Evolutionary conservation across 2,113 vertebrate species (phyloP), one percentile per base, ranked within the genome.

Genomic region (Herpetotheres cachinnans): DNA sequence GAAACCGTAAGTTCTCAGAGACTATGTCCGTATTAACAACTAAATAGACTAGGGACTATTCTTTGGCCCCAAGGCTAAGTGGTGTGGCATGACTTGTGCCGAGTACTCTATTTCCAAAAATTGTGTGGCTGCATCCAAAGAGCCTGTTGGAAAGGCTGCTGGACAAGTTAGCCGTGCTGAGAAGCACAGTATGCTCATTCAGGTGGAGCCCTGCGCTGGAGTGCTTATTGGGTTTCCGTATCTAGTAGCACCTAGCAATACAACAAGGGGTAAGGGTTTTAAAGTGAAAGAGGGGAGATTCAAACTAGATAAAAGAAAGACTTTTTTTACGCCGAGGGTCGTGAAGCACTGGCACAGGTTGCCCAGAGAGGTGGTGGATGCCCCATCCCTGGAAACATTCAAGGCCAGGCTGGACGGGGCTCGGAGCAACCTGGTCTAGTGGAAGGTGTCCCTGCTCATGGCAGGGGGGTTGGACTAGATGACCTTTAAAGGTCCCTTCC

Each of bases 191-290:
- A 8, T 12, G 36, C 27, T 78, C 32, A 14, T 21, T 50, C 44
- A 38, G 47, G 42, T 70, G 65, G 55, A 52, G 27, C 27, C 29
- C 49, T 47, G 38, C 40, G 3, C 65, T 30, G 52, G 66, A 29
- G 44, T 11, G 26, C 10, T 24, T 10, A 16, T 4, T 11, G 72
- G 25, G n/a, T 26, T 44, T 65, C 14, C 9, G 4, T 7, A 71
- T 19, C 1, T 11, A 38, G 40, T 3, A 47, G 38, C 32, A 21
- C 17, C 34, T 62, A 38, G 47, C 1, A 0, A 36, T 0, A 27
- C 61, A 20, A 32, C 19, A 44, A 52, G 32, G 54, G 4, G 24
- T 7, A 14, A 25, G 17, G 47, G 27, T 34, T 54, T 83, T 38
- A 26, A 36, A 47, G 30, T 63, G 25, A 42, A 62, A 55, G 30